Percentiles rank a stretch among this genome's conserved stretches.
Evolutionary conservation across 23 tunicate genomes (phyloP).

Genomic region (Trididemnum miniatum): DNA sequence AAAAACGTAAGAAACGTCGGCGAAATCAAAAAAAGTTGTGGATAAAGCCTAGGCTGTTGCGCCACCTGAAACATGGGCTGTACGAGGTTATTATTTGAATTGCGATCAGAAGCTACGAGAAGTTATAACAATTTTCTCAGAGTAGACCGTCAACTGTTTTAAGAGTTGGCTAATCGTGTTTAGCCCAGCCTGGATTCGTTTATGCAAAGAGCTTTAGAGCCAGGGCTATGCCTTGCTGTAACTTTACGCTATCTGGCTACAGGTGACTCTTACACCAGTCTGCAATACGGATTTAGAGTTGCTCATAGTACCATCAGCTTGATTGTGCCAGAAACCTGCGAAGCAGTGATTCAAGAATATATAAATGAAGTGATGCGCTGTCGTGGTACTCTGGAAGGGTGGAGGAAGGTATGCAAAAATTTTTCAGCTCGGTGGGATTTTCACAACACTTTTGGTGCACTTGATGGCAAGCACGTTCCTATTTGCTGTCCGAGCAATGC

Average conservation of each 20-base stretch:
- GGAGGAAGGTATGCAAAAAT: not conserved
- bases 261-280: not conserved
- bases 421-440: not conserved
- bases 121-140: no score
- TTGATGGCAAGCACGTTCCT: not conserved
- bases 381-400: not conserved
- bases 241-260: not conserved
- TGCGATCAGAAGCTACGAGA: not conserved
- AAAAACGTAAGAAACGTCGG: not conserved
- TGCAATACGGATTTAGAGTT: not conserved
- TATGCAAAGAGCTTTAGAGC: slow-evolving; percentile 1
- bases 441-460: slow-evolving; percentile 8
- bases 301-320: not conserved
- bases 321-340: not conserved
- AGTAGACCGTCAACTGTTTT: not conserved
- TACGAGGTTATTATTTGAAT: not conserved
- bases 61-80: not conserved
- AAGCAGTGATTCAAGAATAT: not conserved
- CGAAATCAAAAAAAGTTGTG: not conserved
- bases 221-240: slow-evolving; percentile 1
- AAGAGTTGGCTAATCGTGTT: not conserved
- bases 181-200: not conserved
- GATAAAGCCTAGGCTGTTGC: not conserved
- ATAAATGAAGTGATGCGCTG: not conserved
- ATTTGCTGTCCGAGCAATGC: not conserved